A percentile compares a stretch with the other conserved stretches of the same genome.
phyloP scores from a whole-genome alignment of 2,888 invertebrate species.

The Rhagophthalmus giganteus region DNA sequence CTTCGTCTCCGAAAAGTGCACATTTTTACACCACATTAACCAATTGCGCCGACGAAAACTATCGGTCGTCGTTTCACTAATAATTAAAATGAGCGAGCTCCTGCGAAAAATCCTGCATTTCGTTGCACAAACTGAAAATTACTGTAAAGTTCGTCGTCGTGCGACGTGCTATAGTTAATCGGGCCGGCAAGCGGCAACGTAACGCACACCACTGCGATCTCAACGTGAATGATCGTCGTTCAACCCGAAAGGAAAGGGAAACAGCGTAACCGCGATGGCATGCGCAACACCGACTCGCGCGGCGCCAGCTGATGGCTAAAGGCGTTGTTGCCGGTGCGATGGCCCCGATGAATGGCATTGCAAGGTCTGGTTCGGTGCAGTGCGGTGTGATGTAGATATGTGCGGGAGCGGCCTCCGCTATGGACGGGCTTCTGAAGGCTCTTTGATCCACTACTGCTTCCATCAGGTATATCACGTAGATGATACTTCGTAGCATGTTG shows the following conservation, averaged over 20 bases:
- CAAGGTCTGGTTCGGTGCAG: slow-evolving; percentile 59
- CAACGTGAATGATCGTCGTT: slow-evolving; percentile 34
- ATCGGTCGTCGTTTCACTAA: too few species aligned
- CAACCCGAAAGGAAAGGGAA: slow-evolving; percentile 26
- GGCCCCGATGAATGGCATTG: slow-evolving; percentile 70
- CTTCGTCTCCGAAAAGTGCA: too few species aligned
- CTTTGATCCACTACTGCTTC: slow-evolving; percentile 53
- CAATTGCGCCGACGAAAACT: too few species aligned
- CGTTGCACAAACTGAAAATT: too few species aligned
- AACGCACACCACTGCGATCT: slow-evolving; percentile 39
- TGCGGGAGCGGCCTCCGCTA: slow-evolving; percentile 42
- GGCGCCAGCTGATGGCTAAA: slow-evolving; percentile 53
- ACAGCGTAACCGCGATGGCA: slow-evolving; percentile 33
- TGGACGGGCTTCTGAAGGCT: slow-evolving; percentile 57
- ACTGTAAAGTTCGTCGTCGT: too few species aligned
- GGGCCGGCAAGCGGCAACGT: slow-evolving; percentile 27
- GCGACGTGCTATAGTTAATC: too few species aligned
- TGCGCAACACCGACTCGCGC: slow-evolving; percentile 43
- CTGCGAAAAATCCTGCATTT: too few species aligned
- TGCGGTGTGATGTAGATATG: slow-evolving; percentile 45
- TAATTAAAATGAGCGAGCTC: too few species aligned
- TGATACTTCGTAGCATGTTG: slow-evolving; percentile 6
- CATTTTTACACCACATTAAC: too few species aligned
- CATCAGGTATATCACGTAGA: slow-evolving; percentile 47
- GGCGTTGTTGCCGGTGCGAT: slow-evolving; percentile 60